These are phyloP conservation scores for Eurytemora carolleeae DNA, from an alignment of 1,140 invertebrate species.

Conservation along the genomic window DNA sequence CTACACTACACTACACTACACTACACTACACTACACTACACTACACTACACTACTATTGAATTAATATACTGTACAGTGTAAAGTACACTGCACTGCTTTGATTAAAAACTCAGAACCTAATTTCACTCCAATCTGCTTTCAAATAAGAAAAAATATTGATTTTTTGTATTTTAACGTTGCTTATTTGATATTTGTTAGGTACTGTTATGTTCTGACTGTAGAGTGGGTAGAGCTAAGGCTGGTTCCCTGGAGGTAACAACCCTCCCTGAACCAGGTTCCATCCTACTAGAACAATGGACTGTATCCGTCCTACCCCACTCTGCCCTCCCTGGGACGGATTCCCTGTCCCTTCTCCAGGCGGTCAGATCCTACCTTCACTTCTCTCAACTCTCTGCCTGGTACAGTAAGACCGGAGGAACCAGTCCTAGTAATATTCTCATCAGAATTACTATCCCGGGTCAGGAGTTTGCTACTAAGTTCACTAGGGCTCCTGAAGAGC, in stretches of 20 bases:
- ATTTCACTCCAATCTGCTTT: no score
- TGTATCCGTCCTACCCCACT: slow-evolving; percentile 30
- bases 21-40: no score
- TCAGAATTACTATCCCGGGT: slow-evolving; percentile 36
- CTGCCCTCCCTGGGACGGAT: slow-evolving; percentile 23
- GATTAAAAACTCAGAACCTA: no score
- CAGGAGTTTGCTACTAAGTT: slow-evolving; percentile 37
- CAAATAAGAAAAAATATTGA: no score
- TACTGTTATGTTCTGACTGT: slow-evolving; percentile 44
- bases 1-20: no score
- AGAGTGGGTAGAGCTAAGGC: slow-evolving; percentile 33
- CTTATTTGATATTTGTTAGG: no score
- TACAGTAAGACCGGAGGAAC: slow-evolving; percentile 32
- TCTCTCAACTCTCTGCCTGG: slow-evolving; percentile 86
- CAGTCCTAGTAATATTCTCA: slow-evolving; percentile 34
- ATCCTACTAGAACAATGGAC: slow-evolving; percentile 52
- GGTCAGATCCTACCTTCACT: slow-evolving; percentile 83
- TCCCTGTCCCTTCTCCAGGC: slow-evolving; percentile 62
- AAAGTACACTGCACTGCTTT: no score
- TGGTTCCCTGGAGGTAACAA: slow-evolving; percentile 28
- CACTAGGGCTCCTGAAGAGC: slow-evolving; percentile 43
- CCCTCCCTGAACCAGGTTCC: slow-evolving; percentile 25
- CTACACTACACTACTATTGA: no score
- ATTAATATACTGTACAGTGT: no score
- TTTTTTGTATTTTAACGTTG: no score